phyloP scores from a whole-genome alignment of 2,797 vertebrate genomes.

The Muraenolepis orangiensis region DNA sequence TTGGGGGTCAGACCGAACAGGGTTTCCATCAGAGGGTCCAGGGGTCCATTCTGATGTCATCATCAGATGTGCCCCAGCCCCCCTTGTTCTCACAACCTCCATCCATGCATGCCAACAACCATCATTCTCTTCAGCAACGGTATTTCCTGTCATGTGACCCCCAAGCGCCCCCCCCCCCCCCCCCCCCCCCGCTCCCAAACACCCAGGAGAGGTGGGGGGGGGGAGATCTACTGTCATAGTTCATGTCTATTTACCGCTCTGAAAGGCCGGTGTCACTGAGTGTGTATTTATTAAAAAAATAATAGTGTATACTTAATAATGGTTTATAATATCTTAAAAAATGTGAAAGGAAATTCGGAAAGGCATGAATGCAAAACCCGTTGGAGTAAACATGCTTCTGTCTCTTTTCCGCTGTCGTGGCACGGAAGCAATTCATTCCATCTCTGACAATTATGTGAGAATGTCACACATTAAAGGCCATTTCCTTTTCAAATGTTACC shows the following conservation, averaged over 20 bases:
- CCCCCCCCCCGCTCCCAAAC: constrained; percentile 7
- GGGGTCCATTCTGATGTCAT: constrained; percentile 32
- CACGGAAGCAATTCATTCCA: neutral
- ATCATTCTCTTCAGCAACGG: constrained; percentile 14
- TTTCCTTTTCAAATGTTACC: too few species aligned
- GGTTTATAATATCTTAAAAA: neutral
- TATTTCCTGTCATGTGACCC: constrained; percentile 47
- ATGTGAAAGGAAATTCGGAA: neutral
- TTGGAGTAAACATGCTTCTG: too few species aligned
- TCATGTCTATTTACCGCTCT: neutral
- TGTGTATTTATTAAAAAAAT: neutral
- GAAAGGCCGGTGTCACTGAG: neutral
- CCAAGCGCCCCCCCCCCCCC: constrained; percentile 13
- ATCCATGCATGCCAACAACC: constrained; percentile 38
- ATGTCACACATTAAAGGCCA: neutral
- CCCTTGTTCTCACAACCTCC: constrained; percentile 47
- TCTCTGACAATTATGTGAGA: neutral
- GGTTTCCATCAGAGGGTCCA: constrained; percentile 59
- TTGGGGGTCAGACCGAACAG: constrained; percentile 25
- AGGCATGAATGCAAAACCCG: too few species aligned
- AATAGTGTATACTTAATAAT: too few species aligned
- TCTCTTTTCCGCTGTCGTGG: too few species aligned
- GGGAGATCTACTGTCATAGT: neutral
- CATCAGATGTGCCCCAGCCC: neutral
- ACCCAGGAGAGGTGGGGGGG: neutral